A percentile compares a stretch with the other conserved stretches of the same genome.
Evolutionary conservation across 2,113 vertebrate genomes (phyloP).

Genomic region (Amphilophus citrinellus): DNA sequence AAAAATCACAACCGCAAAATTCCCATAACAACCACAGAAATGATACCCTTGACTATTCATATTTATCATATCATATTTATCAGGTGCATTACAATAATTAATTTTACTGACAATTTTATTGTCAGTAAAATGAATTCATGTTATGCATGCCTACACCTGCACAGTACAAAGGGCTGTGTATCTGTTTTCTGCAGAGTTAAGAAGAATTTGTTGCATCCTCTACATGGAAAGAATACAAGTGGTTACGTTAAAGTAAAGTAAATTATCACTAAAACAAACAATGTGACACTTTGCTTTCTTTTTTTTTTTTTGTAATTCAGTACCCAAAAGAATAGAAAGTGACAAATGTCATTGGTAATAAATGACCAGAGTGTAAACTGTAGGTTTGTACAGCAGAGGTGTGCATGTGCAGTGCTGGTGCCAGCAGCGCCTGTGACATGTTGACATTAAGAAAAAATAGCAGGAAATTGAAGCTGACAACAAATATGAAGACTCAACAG

Average conservation of each 20-base stretch:
- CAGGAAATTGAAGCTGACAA: constrained; percentile 25
- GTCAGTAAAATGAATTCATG: neutral
- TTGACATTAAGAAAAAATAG: neutral
- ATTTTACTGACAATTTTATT: neutral
- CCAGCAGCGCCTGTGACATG: neutral
- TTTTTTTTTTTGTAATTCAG: neutral
- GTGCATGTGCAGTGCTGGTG: neutral
- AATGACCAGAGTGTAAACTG: neutral
- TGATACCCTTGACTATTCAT: neutral
- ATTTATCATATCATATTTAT: neutral
- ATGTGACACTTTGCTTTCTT: neutral
- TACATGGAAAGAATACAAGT: neutral
- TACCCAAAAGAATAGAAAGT: neutral
- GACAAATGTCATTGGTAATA: neutral
- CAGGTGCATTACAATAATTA: neutral
- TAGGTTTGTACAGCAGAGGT: neutral
- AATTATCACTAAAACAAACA: neutral
- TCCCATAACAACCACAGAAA: no score
- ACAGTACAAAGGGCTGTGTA: neutral
- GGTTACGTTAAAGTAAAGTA: neutral
- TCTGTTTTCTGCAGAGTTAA: neutral
- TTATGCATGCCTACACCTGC: neutral
- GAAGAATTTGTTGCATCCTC: neutral
- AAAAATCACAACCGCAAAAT: neutral
- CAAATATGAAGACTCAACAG: neutral